Evolutionary conservation across 2,113 vertebrate species (phyloP).

Genomic region (Rhadina sibilatrix): DNA sequence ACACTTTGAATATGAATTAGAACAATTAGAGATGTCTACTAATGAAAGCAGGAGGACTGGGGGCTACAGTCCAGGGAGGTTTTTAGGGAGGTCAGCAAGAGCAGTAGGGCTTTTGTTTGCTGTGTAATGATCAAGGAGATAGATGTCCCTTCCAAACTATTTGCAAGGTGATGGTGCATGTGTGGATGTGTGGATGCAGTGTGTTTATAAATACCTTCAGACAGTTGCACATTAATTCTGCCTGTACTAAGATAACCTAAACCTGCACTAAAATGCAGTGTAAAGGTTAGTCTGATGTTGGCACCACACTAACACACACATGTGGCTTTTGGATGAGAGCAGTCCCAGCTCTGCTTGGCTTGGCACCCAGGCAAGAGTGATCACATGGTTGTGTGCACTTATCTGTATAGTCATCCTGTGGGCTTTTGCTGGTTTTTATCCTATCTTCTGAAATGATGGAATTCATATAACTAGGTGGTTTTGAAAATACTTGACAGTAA

Average conservation of each 20-base stretch:
- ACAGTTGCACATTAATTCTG: not conserved
- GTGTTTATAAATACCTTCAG: not conserved
- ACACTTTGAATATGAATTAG: not conserved
- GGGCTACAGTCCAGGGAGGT: not conserved
- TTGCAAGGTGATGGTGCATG: not conserved
- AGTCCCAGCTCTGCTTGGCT: not conserved
- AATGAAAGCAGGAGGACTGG: not conserved
- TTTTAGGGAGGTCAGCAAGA: not conserved
- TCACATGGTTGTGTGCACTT: not conserved
- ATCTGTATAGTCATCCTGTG: not conserved
- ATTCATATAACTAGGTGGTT: not conserved
- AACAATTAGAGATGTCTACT: not conserved
- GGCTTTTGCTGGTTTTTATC: not conserved
- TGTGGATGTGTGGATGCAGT: too few relatives aligned
- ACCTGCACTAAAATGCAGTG: not conserved
- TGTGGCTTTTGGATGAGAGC: not conserved
- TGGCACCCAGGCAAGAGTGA: not conserved
- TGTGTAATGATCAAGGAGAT: not conserved
- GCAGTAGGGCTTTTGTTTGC: not conserved
- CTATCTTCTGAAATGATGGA: not conserved
- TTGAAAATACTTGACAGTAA: not conserved
- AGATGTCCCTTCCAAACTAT: not conserved
- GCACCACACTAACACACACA: not conserved
- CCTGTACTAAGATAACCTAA: not conserved
- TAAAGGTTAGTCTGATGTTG: slow-evolving; percentile 16